A percentile compares a stretch with the other conserved stretches of the same genome.
Conservation (phyloP, 2,888 invertebrate species). For the Tinea semifulvella region DNA sequence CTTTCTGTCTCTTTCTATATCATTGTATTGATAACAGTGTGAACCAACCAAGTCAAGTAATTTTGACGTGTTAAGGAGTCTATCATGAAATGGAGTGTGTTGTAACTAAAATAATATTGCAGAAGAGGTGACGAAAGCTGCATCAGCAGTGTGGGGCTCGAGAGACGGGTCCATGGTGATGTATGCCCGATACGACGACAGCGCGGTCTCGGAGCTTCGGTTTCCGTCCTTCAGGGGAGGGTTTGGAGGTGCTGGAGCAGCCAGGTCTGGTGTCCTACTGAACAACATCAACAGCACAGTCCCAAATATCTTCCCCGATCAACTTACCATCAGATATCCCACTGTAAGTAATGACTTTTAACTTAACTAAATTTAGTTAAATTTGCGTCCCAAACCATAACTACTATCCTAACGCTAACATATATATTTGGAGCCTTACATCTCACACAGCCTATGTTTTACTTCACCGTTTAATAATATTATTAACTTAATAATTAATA, state of each 20-base stretch:
- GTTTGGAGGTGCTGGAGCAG: conserved; percentile 68
- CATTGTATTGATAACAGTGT: too few species aligned
- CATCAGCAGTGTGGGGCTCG: conserved; percentile 88
- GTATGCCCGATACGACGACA: conserved; percentile 88
- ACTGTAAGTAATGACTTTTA: conserved; percentile 74
- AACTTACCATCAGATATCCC: conserved; percentile 83
- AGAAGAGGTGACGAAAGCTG: conserved; percentile 89
- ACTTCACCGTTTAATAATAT: too few species aligned
- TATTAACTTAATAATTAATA: too few species aligned
- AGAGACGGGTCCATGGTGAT: conserved; percentile 83
- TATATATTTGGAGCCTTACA: too few species aligned
- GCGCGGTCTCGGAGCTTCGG: conserved; percentile 76
- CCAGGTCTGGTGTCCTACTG: conserved; percentile 56
- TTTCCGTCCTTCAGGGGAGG: conserved; percentile 85
- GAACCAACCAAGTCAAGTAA: too few species aligned
- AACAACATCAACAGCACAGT: conserved; percentile 49
- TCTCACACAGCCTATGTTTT: too few species aligned
- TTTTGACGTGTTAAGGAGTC: too few species aligned
- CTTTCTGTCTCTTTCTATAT: too few species aligned
- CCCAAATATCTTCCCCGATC: conserved; percentile 78
- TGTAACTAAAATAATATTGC: conserved; percentile 30
- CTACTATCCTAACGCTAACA: too few species aligned
- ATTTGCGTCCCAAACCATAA: too few species aligned
- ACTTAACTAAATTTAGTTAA: too few species aligned
- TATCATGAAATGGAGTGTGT: too few species aligned